A percentile compares a stretch with the other conserved stretches of the same genome.
phyloP scores from a whole-genome alignment of 2,113 vertebrate genomes.

The Notiomystis cincta region DNA sequence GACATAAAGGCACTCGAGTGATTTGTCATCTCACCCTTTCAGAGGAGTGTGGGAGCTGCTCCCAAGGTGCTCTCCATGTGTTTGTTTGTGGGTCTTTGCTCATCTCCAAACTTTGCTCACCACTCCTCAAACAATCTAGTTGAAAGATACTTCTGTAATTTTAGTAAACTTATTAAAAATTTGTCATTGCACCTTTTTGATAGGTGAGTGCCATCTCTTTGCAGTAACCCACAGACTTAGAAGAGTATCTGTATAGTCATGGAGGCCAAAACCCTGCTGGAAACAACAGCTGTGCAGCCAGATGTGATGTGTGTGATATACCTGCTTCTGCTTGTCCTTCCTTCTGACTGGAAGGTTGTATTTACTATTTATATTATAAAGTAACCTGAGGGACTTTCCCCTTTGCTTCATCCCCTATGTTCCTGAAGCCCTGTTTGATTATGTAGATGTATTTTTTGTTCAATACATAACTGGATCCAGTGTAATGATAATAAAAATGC shows the following conservation, averaged over 20 bases:
- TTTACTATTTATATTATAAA: neutral
- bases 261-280: neutral
- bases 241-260: neutral
- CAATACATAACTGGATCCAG: neutral
- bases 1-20: neutral
- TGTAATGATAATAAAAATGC: neutral
- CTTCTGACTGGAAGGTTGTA: neutral
- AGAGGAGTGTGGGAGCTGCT: accelerated
- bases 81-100: neutral
- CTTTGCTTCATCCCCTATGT: neutral
- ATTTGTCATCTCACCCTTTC: neutral
- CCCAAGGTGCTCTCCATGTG: neutral
- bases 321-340: neutral
- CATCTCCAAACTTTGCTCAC: neutral
- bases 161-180: neutral
- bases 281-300: neutral
- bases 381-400: neutral
- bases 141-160: neutral
- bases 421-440: neutral
- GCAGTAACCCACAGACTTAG: neutral
- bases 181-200: neutral
- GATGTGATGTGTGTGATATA: neutral
- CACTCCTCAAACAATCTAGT: neutral
- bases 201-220: neutral
- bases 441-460: neutral